These are phyloP conservation scores for Agonum fuliginosum DNA, from an alignment of 2,888 invertebrate species.

Conservation along the genomic window DNA sequence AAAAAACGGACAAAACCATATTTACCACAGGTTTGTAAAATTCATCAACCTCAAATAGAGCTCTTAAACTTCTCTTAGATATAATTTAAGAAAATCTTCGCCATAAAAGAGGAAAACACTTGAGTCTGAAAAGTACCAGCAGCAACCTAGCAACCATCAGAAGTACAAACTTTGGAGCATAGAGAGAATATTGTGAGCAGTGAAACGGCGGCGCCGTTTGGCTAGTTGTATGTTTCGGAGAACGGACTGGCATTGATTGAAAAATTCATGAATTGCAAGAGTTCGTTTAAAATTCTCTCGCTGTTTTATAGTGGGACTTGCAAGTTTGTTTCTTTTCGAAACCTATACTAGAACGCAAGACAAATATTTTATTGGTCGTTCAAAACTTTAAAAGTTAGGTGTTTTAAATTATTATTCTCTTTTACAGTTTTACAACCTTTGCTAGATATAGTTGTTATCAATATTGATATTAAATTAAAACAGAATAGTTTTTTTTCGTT, in stretches of 20 bases:
- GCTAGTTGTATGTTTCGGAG: constrained; percentile 16
- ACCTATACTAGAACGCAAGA: neutral
- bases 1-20: no score
- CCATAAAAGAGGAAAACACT: neutral
- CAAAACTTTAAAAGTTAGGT: neutral
- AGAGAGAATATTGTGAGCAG: constrained; percentile 8
- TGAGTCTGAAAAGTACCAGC: no score
- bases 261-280: constrained; percentile 45
- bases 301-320: neutral
- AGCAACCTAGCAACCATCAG: no score
- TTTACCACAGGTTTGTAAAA: no score
- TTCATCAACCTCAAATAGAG: neutral
- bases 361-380: neutral
- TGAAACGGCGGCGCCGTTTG: constrained; percentile 3
- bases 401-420: no score
- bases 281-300: constrained; percentile 22
- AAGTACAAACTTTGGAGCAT: no score
- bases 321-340: constrained; percentile 11
- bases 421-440: no score
- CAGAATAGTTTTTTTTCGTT: no score
- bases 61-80: neutral
- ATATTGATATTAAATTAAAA: no score
- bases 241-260: constrained; percentile 34
- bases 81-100: constrained; percentile 20
- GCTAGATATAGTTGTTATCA: no score